Evolutionary conservation across 2,888 invertebrate species (phyloP).

Genomic region (Trypoxylon attenuatum): DNA sequence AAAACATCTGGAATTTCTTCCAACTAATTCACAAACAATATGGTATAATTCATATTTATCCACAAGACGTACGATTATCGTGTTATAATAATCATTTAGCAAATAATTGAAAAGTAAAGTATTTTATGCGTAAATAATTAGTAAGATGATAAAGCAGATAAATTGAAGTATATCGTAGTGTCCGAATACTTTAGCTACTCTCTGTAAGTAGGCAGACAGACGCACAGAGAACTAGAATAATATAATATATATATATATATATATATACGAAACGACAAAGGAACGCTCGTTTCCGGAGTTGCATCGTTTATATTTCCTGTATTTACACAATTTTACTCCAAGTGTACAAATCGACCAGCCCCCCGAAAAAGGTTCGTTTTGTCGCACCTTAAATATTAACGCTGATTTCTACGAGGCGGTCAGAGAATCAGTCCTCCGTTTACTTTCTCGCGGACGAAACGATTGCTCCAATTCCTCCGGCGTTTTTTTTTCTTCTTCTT

Average conservation of each 20-base stretch:
- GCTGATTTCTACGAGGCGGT: neutral
- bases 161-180: too few species aligned
- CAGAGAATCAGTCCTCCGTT: neutral
- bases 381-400: neutral
- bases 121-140: too few species aligned
- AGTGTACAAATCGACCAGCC: slow-evolving; percentile 3
- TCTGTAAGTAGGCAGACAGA: slow-evolving; percentile 14
- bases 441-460: neutral
- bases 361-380: neutral
- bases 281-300: slow-evolving; percentile 5
- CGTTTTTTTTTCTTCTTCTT: too few species aligned
- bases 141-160: too few species aligned
- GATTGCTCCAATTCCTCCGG: neutral
- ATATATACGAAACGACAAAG: slow-evolving; percentile 21
- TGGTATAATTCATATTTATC: too few species aligned
- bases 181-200: too few species aligned
- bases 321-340: slow-evolving; percentile 20
- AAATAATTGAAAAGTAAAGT: too few species aligned
- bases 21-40: too few species aligned
- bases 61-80: too few species aligned
- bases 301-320: slow-evolving; percentile 6
- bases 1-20: too few species aligned
- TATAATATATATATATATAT: too few species aligned
- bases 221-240: neutral
- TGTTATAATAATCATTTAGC: too few species aligned